Evolutionary conservation across 2,113 vertebrate species (phyloP), one percentile per base, ranked within the genome.

Genomic region (Notothenia coriiceps): DNA sequence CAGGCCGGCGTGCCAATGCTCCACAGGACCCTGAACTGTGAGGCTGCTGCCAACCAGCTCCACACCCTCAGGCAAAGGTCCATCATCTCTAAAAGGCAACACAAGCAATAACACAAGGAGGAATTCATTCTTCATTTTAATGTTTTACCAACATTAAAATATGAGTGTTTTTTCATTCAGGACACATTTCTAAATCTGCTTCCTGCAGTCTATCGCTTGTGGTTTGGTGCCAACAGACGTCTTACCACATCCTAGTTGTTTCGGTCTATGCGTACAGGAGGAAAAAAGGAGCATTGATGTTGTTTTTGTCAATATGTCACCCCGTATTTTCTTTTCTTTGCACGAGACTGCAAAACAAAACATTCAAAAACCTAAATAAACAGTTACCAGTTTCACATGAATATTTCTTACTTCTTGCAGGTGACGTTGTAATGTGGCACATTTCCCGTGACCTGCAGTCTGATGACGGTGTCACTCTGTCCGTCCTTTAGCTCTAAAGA

Each of bases 351-450:
- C 29, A 29, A 46, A 57, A 55, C 17, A 11, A 7, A 0, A 40
- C 2, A 17, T 12, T 11, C 0, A 5, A 2, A 2, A 12, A 20
- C 13, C 33, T 60, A 65, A 35, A 9, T 4, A 35, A 64, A 56
- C 44, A 7, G 35, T 5, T 9, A 35, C 43, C n/a, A 63, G 35
- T 40, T 40, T 40, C 7, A 40, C 35, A 40, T 40, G 29, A 67
- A 73, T 22, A 3, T 17, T 33, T 81, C 92, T 91, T 79, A 94
- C 95, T 91, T 95, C 67, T 29, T 86, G 88, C 95, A 95, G 79
- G 13, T 86, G 11, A 91, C 50, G 35, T 52, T 67, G 89, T 89
- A 94, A 50, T 43, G 84, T 68, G 93, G 94, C 70, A 93, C 89
- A 25, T 93, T 91, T 40, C 92, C 92, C 9, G 43, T 6, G 57